Percentiles rank a stretch among this genome's conserved stretches.
Conservation (phyloP, 2,888 invertebrate species). For the Microplitis deprimator region DNA sequence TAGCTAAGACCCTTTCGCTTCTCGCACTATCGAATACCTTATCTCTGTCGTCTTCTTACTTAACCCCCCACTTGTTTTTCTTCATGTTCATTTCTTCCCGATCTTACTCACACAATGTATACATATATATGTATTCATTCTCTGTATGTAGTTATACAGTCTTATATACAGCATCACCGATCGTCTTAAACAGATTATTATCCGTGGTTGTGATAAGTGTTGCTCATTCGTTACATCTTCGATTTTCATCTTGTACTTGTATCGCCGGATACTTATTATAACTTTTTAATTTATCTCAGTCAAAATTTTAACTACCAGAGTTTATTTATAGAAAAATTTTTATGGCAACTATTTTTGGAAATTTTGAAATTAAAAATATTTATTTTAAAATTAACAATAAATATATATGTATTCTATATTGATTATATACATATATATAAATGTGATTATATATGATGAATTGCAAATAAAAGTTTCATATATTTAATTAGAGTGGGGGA, state of each 20-base stretch:
- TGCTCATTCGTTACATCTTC: conserved; percentile 37
- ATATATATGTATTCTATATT: no score
- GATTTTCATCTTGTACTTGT: conserved; percentile 25
- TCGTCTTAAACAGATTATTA: conserved; percentile 38
- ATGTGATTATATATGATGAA: no score
- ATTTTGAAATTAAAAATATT: no score
- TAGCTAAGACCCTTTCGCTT: conserved; percentile 26
- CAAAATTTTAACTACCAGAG: no score
- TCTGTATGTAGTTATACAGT: neutral
- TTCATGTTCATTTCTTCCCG: neutral
- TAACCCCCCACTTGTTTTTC: conserved; percentile 6
- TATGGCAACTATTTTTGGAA: no score
- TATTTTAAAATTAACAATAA: no score
- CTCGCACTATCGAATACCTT: conserved; percentile 33
- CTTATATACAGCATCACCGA: conserved; percentile 27
- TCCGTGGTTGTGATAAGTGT: conserved; percentile 40
- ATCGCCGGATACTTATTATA: conserved; percentile 20
- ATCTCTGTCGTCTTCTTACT: conserved; percentile 34
- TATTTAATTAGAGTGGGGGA: no score
- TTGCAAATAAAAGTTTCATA: no score
- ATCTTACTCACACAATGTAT: neutral
- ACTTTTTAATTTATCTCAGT: no score
- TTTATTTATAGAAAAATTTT: no score
- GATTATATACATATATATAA: no score
- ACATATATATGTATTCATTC: neutral